Evolutionary conservation across 2,113 vertebrate species (phyloP).

Genomic region (Epinephelus cyanopodus): DNA sequence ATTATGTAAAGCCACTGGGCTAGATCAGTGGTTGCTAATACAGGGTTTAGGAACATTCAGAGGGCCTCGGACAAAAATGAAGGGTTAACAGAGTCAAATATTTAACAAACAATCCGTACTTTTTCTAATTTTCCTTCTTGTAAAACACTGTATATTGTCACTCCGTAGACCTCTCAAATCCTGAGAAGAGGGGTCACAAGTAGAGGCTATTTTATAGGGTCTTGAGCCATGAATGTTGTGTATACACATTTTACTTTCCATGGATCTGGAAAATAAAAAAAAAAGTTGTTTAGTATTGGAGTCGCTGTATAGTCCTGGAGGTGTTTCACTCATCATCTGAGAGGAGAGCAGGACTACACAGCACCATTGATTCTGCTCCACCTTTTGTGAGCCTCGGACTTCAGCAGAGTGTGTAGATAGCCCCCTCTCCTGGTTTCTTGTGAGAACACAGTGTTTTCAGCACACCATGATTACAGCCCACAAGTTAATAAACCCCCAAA

Average conservation of each 20-base stretch:
- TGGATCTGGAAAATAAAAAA: neutral
- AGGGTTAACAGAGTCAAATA: neutral
- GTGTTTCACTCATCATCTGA: neutral
- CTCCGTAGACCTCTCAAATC: neutral
- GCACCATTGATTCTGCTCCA: too few species aligned
- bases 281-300: neutral
- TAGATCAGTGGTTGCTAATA: neutral
- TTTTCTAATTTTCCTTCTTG: too few species aligned
- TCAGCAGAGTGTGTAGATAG: constrained; percentile 50
- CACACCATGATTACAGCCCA: neutral
- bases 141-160: neutral
- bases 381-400: neutral
- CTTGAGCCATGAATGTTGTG: neutral
- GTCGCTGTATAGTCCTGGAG: neutral
- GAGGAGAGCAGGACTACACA: neutral
- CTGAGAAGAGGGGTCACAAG: neutral
- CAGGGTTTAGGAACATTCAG: neutral
- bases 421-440: constrained; percentile 80
- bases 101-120: too few species aligned
- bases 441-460: constrained; percentile 3
- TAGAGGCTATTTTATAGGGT: neutral
- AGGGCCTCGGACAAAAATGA: neutral
- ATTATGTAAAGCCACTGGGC: constrained; percentile 13
- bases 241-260: neutral
- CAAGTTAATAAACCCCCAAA: neutral